Percentiles rank a stretch among this genome's conserved stretches.
Conservation (phyloP, 2,888 invertebrate genomes). For the Leuctra nigra region DNA sequence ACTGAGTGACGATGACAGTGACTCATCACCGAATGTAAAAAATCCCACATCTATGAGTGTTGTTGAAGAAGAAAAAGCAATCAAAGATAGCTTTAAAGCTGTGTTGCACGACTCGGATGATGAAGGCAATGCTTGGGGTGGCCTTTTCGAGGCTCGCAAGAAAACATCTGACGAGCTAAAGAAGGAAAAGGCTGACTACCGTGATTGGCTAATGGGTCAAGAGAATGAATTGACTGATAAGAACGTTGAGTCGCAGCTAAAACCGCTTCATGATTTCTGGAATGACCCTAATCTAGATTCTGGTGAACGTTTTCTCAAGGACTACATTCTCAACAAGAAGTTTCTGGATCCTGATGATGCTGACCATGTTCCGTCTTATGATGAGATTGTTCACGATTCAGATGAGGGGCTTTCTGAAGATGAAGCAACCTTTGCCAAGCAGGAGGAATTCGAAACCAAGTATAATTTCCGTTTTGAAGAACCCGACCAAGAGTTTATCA, state of each 20-base stretch:
- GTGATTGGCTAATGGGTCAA: constrained; percentile 76
- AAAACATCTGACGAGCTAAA: constrained; percentile 48
- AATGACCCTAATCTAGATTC: constrained; percentile 70
- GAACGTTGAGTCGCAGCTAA: constrained; percentile 55
- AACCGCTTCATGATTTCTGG: constrained; percentile 79
- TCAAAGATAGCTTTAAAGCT: constrained; percentile 58
- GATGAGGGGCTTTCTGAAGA: constrained; percentile 64
- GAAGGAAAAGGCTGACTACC: constrained; percentile 52
- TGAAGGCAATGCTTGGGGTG: constrained; percentile 45
- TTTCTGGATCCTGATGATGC: constrained; percentile 46
- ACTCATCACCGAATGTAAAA: constrained; percentile 31
- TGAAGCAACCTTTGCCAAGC: constrained; percentile 69
- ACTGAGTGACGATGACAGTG: constrained; percentile 30
- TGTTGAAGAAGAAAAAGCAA: constrained; percentile 56
- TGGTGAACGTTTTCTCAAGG: constrained; percentile 83
- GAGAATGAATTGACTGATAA: constrained; percentile 51
- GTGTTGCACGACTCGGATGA: constrained; percentile 44
- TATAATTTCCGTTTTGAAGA: constrained; percentile 97
- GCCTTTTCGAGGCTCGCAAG: constrained; percentile 47
- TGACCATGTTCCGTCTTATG: constrained; percentile 52
- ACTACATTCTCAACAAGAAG: constrained; percentile 85
- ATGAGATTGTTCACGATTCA: constrained; percentile 57
- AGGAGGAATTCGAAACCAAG: constrained; percentile 88
- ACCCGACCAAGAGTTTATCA: constrained; percentile 86
- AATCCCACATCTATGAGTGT: constrained; percentile 47